Conservation (phyloP, 2,797 vertebrate genomes). For the Telmatherina bonti region DNA sequence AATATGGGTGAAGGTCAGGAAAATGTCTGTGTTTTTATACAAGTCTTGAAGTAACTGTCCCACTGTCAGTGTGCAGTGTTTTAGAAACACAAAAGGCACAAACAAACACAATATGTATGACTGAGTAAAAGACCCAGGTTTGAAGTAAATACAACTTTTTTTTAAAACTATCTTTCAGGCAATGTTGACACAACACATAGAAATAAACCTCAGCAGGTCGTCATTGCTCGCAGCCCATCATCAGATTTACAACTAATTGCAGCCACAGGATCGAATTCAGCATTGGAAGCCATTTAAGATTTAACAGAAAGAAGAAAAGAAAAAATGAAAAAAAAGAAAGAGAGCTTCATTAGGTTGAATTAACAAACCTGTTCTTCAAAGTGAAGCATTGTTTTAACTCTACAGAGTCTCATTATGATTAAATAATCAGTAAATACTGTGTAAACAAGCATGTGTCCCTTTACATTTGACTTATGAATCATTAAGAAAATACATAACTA, state of each 20-base stretch:
- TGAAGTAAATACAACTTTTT: neutral
- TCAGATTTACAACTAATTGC: conserved; percentile 44
- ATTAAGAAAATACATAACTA: neutral
- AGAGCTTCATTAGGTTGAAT: conserved; percentile 56
- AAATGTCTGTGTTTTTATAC: conserved; percentile 28
- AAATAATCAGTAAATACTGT: conserved; percentile 49
- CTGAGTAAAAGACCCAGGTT: neutral
- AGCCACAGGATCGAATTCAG: conserved; percentile 31
- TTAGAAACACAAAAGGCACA: neutral
- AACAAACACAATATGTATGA: neutral
- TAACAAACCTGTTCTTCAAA: conserved; percentile 58
- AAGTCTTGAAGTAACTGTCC: conserved; percentile 26
- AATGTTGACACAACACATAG: neutral
- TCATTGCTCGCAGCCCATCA: conserved; percentile 5
- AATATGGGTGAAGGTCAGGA: conserved; percentile 24
- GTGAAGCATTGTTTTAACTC: conserved; percentile 29
- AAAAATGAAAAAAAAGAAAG: neutral
- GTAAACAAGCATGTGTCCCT: conserved; percentile 38
- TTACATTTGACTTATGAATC: neutral
- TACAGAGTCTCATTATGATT: conserved; percentile 47
- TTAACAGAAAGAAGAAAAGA: too few relatives aligned
- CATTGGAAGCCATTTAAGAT: too few relatives aligned
- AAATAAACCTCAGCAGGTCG: conserved; percentile 22
- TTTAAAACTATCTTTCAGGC: neutral
- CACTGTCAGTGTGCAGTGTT: neutral